phyloP scores from a whole-genome alignment of 2,113 vertebrate genomes.

The Potamarius usumacintae region DNA sequence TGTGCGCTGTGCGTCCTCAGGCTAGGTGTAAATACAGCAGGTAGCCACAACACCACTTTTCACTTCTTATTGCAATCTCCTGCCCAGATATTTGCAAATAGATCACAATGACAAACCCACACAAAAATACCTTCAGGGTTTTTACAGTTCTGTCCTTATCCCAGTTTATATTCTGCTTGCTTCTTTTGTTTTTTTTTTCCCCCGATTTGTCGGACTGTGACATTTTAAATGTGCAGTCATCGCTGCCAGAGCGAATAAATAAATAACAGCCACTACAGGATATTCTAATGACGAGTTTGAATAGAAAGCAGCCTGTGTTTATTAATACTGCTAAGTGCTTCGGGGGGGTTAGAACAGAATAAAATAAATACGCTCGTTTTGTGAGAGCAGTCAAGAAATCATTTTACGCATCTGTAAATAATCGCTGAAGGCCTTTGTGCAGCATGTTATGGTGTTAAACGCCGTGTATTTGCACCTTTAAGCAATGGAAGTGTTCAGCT shows the following conservation, averaged over 20 bases:
- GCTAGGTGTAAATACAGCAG: slow-evolving; percentile 34
- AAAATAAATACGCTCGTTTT: slow-evolving; percentile 71
- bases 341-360: slow-evolving; percentile 24
- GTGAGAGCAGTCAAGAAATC: slow-evolving; percentile 53
- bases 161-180: slow-evolving; percentile 1
- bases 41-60: slow-evolving; percentile 16
- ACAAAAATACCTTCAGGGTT: neutral
- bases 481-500: slow-evolving; percentile 42
- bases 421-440: slow-evolving; percentile 34
- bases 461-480: slow-evolving; percentile 59
- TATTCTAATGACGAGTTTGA: slow-evolving; percentile 65
- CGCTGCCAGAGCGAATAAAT: slow-evolving; percentile 59
- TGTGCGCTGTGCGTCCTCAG: slow-evolving; percentile 7
- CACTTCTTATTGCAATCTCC: neutral
- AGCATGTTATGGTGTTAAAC: slow-evolving; percentile 35
- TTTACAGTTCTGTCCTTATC: neutral
- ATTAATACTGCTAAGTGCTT: slow-evolving; percentile 52
- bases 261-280: slow-evolving; percentile 58
- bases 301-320: slow-evolving; percentile 59
- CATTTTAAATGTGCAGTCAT: slow-evolving; percentile 66
- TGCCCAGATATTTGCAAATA: neutral
- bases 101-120: neutral
- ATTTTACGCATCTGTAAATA: slow-evolving; percentile 58
- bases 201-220: slow-evolving; percentile 56
- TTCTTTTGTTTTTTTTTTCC: slow-evolving; percentile 9